phyloP scores from a whole-genome alignment of 2,888 invertebrate genomes.

The Agapostemon virescens region DNA sequence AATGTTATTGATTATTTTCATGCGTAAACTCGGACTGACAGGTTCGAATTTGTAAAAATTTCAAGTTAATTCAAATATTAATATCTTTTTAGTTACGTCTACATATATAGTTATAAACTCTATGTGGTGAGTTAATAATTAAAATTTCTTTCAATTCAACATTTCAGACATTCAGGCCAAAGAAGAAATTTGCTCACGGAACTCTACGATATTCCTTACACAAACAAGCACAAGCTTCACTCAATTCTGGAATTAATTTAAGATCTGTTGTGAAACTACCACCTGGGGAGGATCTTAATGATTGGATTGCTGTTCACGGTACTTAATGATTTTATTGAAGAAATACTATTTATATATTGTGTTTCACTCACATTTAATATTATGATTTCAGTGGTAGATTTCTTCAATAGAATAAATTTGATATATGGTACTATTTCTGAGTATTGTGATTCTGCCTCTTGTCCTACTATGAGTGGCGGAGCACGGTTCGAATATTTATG shows the following conservation, averaged over 20 bases:
- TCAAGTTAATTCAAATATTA: not conserved
- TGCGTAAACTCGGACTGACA: not conserved
- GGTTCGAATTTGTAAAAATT: not conserved
- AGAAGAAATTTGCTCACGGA: conserved; percentile 92
- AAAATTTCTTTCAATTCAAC: conserved; percentile 21
- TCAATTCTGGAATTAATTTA: conserved; percentile 94
- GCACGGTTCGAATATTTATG: conserved; percentile 94
- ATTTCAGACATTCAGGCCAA: conserved; percentile 92
- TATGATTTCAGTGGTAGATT: conserved; percentile 89
- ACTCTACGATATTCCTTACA: conserved; percentile 93
- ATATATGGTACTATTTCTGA: conserved; percentile 95
- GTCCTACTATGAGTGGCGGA: conserved; percentile 95
- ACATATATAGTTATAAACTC: not conserved
- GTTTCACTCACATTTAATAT: conserved; percentile 2
- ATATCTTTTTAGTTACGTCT: not conserved
- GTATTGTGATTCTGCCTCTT: conserved; percentile 90
- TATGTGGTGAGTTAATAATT: not conserved
- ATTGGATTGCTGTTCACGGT: conserved; percentile 97
- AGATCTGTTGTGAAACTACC: conserved; percentile 91
- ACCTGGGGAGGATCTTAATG: conserved; percentile 91
- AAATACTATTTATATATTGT: not conserved
- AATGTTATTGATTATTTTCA: conserved; percentile 18
- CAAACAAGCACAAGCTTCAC: conserved; percentile 94
- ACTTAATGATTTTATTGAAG: conserved; percentile 56
- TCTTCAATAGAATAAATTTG: conserved; percentile 95